phyloP scores from a whole-genome alignment of 2,888 invertebrate species.

The Anodontia alba region DNA sequence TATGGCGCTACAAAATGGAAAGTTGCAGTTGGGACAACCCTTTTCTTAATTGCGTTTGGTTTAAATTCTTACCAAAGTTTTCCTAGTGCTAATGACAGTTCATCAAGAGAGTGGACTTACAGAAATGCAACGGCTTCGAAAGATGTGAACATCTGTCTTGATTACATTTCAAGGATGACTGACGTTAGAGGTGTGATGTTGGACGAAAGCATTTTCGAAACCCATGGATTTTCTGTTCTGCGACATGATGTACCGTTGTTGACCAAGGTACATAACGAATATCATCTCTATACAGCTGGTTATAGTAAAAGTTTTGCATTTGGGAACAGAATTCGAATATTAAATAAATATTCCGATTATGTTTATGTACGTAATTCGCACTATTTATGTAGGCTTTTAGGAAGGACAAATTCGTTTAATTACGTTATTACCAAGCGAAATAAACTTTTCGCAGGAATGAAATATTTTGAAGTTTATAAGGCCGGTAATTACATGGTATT shows the following conservation, averaged over 20 bases:
- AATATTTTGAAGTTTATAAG: conserved; percentile 27
- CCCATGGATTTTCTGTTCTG: conserved; percentile 68
- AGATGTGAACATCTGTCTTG: conserved; percentile 70
- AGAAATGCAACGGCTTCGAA: conserved; percentile 50
- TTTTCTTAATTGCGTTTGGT: neutral
- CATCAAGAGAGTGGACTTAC: conserved; percentile 52
- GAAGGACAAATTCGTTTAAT: conserved; percentile 36
- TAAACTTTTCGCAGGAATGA: conserved; percentile 13
- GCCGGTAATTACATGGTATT: conserved; percentile 42
- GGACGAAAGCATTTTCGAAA: conserved; percentile 67
- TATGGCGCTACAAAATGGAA: neutral
- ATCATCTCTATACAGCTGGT: conserved; percentile 45
- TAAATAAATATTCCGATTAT: conserved; percentile 57
- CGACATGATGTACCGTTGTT: conserved; percentile 71
- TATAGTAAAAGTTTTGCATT: conserved; percentile 18
- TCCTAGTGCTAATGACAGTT: conserved; percentile 26
- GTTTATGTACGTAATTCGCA: conserved; percentile 45
- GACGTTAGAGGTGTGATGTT: conserved; percentile 75
- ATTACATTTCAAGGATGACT: conserved; percentile 60
- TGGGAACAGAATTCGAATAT: conserved; percentile 36
- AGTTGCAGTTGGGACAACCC: neutral
- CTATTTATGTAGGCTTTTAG: conserved; percentile 46
- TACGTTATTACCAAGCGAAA: conserved; percentile 39
- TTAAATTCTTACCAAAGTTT: conserved; percentile 45
- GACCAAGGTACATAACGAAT: conserved; percentile 71